Evolutionary conservation across 2,888 invertebrate species (phyloP), one percentile per base, ranked within the genome.

Genomic region (Gymnoscelis rufifasciata): DNA sequence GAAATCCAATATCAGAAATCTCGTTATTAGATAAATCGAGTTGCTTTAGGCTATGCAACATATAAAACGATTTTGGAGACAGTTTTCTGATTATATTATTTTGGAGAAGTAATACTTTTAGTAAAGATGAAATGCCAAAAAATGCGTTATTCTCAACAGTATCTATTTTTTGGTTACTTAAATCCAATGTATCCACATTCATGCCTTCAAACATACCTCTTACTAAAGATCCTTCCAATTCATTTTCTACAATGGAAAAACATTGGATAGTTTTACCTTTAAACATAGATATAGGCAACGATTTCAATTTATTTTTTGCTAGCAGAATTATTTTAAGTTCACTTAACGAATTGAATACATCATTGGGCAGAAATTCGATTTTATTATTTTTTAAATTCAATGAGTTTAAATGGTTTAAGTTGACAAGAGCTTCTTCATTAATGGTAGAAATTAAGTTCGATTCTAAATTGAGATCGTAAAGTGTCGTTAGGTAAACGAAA

Each of bases 131-230:
- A 2, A 81, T 52, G 3, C 78, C 74, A 19, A 59, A 49, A 51
- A 83, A 83, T 6, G 79, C 71, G 46, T 62, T 74, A 50, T 83
- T 71, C 49, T 71, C 70, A 29, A 84, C 51, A 26, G 59, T 52
- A 8, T 60, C 59, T 3, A 83, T 26, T 24, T 54, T 42, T 56
- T 83, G 82, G 36, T 62, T 51, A 39, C 72, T 72, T 29, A 83
- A 56, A 58, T 76, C 69, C 42, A 83, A 46, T 15, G 56, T 48
- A 13, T 41, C 48, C 2, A 74, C 62, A 29, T 47, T 51, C 8
- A 83, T 50, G 1, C 83, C 83, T 38, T 76, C 71, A 59, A 83
- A 81, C 28, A 50, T 68, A 2, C 79, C 80, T 56, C 56, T 71
- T 7, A 47, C 40, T 8, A 83, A 33, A 11, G 66, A 28, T 11